Evolutionary conservation across 2,113 vertebrate genomes (phyloP), one percentile per base, ranked within the genome.

Genomic region (Psittacara wagleri): DNA sequence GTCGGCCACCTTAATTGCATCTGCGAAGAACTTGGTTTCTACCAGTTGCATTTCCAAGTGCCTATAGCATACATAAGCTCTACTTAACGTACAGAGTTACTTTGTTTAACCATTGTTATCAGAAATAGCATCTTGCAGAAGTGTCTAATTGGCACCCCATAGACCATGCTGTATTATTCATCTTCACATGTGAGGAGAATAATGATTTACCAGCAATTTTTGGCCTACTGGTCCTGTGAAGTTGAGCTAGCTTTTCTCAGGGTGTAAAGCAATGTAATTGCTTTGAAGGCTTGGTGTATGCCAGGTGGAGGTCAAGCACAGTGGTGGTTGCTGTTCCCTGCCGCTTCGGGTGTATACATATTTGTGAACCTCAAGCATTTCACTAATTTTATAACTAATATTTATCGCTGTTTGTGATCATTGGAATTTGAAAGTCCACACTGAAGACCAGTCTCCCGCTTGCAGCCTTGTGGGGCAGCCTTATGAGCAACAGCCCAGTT

Each of bases 341-440:
- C 61, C 39, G 61, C 17, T 39, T 86, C 24, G 49, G 22, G 19
- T 69, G 6, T 44, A 16, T 54, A 64, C 84, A 43, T 25, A 33
- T 76, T 31, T 84, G 48, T 62, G 74, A 91, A 80, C 84, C 85
- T 89, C 81, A 85, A 87, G 41, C 66, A 69, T 91, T 94, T 79
- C 78, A 80, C n/a, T 73, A n/a, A 54, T 76, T 76, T 79, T 69
- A 57, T 52, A 57, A 29, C 18, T 55, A 12, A 14, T 41, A 22
- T 49, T 66, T 76, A 54, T 62, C 22, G 11, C 35, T 78, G 16
- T n/a, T 37, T 67, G 5, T 69, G 69, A 6, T 4, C 9, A 7
- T 15, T 15, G 43, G 51, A 41, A 57, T 83, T 82, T 69, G 66
- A 13, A 81, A 88, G 39, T 63, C 63, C 11, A 11, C 48, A 2